Evolutionary conservation across 2,888 invertebrate genomes (phyloP), one percentile per base, ranked within the genome.

Genomic region (Agrilus biguttatus): DNA sequence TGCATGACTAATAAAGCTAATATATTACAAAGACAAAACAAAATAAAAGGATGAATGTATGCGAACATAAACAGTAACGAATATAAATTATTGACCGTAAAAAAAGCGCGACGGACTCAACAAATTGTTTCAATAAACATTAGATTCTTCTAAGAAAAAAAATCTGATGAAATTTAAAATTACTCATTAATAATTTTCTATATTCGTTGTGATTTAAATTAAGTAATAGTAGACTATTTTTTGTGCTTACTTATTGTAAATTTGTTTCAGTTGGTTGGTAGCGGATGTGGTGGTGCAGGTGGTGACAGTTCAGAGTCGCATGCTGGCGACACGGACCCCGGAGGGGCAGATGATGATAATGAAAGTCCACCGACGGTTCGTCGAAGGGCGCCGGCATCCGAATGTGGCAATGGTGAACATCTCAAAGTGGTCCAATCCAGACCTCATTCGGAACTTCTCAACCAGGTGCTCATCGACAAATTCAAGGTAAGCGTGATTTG

Each of bases 231-330:
- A n/a, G n/a, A n/a, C n/a, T n/a, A n/a, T n/a, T n/a, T n/a, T n/a
- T n/a, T n/a, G n/a, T n/a, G n/a, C 14, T 14, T 19, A n/a, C 4
- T 6, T 10, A 12, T 36, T 36, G 36, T n/a, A 36, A 19, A 19
- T 14, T 17, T 36, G 10, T 36, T 14, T 17, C 13, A 19, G 17
- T 21, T 14, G 21, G 21, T 36, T 14, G 21, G 13, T n/a, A 5
- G 13, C 36, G 66, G 69, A 47, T 57, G 57, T 49, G 56, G 55
- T 51, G 63, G 66, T 49, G 65, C 62, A 53, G 67, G 67, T 53
- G 72, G 71, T 48, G 73, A 73, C 61, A 73, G 73, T 57, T 73
- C 73, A 49, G 74, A 74, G 59, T 73, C 74, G 49, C 73, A 73
- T 57, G 28, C 28, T 10, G 28, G 28, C 28, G 48, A 48, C 39